Conservation (phyloP, 1,140 invertebrate genomes). For the Euschistus heros region DNA sequence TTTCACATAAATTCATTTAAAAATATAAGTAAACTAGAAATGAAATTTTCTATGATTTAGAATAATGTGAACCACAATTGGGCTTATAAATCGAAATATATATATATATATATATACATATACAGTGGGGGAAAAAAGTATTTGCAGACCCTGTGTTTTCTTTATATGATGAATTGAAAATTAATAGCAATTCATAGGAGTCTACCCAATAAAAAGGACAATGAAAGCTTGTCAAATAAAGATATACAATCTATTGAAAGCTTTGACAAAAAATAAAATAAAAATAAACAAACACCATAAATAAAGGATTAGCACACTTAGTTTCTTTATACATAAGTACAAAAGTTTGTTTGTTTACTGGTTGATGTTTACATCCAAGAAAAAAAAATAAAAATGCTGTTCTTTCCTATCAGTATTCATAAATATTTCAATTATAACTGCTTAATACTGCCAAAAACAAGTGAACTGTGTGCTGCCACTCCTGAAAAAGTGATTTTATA, state of each 20-base stretch:
- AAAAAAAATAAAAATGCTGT: too few relatives aligned
- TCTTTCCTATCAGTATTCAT: too few relatives aligned
- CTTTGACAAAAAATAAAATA: neutral
- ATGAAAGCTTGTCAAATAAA: neutral
- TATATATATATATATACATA: neutral
- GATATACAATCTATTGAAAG: neutral
- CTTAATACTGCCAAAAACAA: neutral
- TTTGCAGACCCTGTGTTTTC: neutral
- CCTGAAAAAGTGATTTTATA: neutral
- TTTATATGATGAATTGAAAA: neutral
- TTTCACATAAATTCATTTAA: too few relatives aligned
- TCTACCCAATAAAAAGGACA: too few relatives aligned
- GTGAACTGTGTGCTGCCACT: neutral
- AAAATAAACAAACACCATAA: neutral
- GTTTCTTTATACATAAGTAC: too few relatives aligned
- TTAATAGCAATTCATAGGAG: neutral
- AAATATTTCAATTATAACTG: too few relatives aligned
- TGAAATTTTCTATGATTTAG: too few relatives aligned
- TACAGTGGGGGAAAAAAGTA: neutral
- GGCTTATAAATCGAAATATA: too few relatives aligned
- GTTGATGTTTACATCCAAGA: neutral
- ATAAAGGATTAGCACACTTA: neutral
- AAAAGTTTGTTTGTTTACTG: neutral
- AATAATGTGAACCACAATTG: too few relatives aligned
- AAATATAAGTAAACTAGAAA: too few relatives aligned